Evolutionary conservation across 2,113 vertebrate genomes (phyloP).

Genomic region (Scomber scombrus): DNA sequence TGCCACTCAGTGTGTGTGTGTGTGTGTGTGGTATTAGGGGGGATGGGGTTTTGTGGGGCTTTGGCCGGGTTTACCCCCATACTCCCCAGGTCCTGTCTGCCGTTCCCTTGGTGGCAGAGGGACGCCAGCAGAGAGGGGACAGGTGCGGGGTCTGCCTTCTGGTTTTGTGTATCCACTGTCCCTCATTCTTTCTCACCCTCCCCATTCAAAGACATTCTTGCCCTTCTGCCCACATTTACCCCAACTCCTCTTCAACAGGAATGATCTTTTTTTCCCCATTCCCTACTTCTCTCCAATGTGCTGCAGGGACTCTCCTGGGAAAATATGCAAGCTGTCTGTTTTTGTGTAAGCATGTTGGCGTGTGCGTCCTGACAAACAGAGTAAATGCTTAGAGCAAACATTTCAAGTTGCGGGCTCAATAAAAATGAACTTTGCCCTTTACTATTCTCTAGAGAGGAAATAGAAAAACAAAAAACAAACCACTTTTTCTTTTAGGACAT

Average conservation of each 20-base stretch:
- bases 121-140: constrained; percentile 80
- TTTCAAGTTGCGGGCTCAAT: not conserved
- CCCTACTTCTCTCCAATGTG: not conserved
- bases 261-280: not conserved
- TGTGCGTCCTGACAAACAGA: not conserved
- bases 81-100: constrained; percentile 69
- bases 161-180: constrained; percentile 36
- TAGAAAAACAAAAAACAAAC: not conserved
- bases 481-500: too few relatives aligned
- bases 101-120: constrained; percentile 58
- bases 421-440: constrained; percentile 20
- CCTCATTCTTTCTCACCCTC: constrained; percentile 20
- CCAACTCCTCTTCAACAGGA: constrained; percentile 8
- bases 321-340: not conserved
- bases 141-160: constrained; percentile 76
- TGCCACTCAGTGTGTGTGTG: constrained; percentile 82
- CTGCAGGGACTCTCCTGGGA: constrained; percentile 24
- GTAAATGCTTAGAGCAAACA: constrained; percentile 32
- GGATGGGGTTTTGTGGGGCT: constrained; percentile 32
- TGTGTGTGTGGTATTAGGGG: constrained; percentile 41
- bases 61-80: constrained; percentile 46
- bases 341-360: not conserved
- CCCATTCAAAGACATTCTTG: constrained; percentile 62
- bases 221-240: constrained; percentile 7
- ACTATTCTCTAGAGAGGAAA: not conserved